A percentile compares a stretch with the other conserved stretches of the same genome.
Evolutionary conservation across 2,113 vertebrate species (phyloP).

Genomic region (Pedetes capensis): DNA sequence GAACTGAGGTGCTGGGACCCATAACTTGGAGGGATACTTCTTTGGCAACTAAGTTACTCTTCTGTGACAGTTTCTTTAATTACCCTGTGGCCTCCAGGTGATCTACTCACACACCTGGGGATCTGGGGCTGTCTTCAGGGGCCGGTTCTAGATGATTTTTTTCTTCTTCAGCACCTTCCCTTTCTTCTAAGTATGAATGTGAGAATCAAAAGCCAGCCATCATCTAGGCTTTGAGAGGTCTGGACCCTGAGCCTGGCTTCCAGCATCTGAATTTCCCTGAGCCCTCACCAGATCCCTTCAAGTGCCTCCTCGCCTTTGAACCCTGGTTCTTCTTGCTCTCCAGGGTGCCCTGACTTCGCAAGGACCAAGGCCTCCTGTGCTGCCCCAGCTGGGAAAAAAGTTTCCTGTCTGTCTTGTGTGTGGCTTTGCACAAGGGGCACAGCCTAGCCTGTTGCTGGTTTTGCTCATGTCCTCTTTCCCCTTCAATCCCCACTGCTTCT

Average conservation of each 20-base stretch:
- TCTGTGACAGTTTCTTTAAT: neutral
- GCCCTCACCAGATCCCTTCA: neutral
- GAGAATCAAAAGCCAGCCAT: neutral
- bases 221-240: neutral
- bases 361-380: neutral
- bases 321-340: neutral
- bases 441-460: neutral
- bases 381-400: neutral
- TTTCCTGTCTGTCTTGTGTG: neutral
- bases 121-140: neutral
- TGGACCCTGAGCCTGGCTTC: neutral
- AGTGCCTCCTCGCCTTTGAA: neutral
- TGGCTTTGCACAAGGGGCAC: neutral
- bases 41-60: constrained; percentile 1
- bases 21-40: constrained; percentile 28
- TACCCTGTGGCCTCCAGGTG: neutral
- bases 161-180: neutral
- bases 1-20: neutral
- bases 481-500: neutral
- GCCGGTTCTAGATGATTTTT: neutral
- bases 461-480: neutral
- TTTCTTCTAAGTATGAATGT: neutral
- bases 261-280: neutral
- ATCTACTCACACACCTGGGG: neutral
- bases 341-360: neutral